These are phyloP conservation scores for Gallinago solitaria DNA, from an alignment of 2,797 vertebrate species.

Conservation along the genomic window DNA sequence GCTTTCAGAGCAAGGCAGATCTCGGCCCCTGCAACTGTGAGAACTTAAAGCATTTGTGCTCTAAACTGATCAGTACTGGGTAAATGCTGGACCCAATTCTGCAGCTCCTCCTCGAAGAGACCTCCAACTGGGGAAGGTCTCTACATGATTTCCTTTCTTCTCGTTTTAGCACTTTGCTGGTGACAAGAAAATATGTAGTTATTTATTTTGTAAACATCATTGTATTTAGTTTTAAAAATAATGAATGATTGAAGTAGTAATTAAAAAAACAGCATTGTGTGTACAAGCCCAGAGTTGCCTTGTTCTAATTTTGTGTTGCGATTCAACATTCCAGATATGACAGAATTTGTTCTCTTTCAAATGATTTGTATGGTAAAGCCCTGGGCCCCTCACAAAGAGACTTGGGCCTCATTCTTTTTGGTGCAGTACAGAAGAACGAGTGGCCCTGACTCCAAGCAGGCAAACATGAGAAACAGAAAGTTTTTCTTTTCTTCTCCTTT, in stretches of 20 bases:
- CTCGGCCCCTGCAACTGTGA: not conserved
- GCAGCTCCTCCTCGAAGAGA: not conserved
- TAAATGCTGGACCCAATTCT: not conserved
- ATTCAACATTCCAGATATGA: conserved; percentile 33
- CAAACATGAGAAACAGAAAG: conserved; percentile 49
- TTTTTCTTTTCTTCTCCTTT: conserved; percentile 26
- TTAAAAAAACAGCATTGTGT: conserved; percentile 15
- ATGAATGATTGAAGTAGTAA: conserved; percentile 44
- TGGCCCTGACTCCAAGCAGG: not conserved
- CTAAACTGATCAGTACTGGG: not conserved
- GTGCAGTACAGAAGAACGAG: not conserved
- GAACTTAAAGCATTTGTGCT: not conserved
- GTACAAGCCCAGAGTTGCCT: not conserved
- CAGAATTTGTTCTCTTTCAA: not conserved
- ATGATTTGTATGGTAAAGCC: not conserved
- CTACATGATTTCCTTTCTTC: conserved; percentile 28
- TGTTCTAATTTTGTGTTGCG: conserved; percentile 45
- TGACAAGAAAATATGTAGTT: conserved; percentile 18
- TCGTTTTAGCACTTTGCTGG: conserved; percentile 26
- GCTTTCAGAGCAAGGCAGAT: not conserved
- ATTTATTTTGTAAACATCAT: conserved; percentile 32
- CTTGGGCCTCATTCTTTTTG: not conserved
- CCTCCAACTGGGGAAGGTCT: not conserved
- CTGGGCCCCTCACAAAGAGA: not conserved
- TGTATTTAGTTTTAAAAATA: conserved; percentile 8